phyloP scores from a whole-genome alignment of 1,140 invertebrate species.

The Adelges cooleyi region DNA sequence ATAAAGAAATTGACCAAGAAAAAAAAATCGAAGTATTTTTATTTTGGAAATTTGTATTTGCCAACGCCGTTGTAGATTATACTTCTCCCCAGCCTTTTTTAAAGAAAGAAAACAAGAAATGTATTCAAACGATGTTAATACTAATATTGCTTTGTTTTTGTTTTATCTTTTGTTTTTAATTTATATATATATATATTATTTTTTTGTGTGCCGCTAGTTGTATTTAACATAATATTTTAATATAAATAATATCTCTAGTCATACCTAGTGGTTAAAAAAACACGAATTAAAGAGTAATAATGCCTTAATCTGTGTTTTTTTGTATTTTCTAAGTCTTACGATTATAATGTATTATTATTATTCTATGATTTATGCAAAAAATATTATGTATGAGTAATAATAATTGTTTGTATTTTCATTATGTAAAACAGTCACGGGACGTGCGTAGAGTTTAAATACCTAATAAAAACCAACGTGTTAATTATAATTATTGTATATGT shows the following conservation, averaged over 20 bases:
- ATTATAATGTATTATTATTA: slow-evolving; percentile 13
- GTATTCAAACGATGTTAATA: no score
- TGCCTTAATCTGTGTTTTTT: slow-evolving; percentile 5
- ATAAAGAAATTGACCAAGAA: no score
- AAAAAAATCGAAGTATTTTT: no score
- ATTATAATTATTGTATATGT: not conserved
- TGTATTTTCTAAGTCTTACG: not conserved
- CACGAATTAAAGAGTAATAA: not conserved
- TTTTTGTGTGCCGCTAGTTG: slow-evolving; percentile 23
- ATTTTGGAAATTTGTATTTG: no score
- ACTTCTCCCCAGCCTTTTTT: no score
- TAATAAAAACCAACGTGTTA: slow-evolving; percentile 9
- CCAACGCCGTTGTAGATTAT: no score
- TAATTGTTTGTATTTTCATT: not conserved
- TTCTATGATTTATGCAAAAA: not conserved
- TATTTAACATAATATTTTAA: slow-evolving; percentile 1
- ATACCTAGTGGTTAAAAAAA: slow-evolving; percentile 16
- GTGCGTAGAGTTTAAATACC: slow-evolving; percentile 1
- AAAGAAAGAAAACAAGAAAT: no score
- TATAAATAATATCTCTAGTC: slow-evolving; percentile 13
- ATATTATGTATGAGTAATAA: not conserved
- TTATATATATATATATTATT: no score
- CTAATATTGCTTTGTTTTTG: no score
- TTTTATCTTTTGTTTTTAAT: no score
- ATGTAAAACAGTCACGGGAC: slow-evolving; percentile 4